These are phyloP conservation scores for Nicator chloris DNA, from an alignment of 2,113 vertebrate genomes.

Conservation along the genomic window DNA sequence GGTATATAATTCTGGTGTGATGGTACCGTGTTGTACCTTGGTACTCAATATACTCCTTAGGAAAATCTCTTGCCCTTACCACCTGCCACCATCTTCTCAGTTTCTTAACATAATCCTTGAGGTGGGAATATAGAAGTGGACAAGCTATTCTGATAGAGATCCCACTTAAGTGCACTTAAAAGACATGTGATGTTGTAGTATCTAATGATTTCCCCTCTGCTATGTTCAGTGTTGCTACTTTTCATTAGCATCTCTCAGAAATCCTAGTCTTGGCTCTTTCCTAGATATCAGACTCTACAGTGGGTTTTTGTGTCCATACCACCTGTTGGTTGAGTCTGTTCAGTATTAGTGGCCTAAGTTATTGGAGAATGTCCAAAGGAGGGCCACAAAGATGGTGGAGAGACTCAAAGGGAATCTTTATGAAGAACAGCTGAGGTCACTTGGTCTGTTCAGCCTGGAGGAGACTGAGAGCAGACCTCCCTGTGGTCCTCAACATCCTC, in stretches of 20 bases:
- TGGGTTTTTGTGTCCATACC: background rate
- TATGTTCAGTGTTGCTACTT: background rate
- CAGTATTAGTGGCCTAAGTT: background rate
- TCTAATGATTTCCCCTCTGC: background rate
- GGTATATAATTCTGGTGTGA: background rate
- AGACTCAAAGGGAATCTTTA: background rate
- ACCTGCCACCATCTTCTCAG: background rate
- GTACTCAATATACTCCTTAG: background rate
- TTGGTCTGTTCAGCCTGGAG: background rate
- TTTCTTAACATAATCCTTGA: background rate
- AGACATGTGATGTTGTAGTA: background rate
- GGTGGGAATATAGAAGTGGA: background rate
- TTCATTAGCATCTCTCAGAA: background rate
- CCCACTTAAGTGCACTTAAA: background rate
- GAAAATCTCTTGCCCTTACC: background rate
- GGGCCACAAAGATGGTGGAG: background rate
- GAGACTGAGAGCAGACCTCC: background rate
- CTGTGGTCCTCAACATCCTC: no score
- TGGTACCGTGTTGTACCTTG: background rate
- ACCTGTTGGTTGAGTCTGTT: rapidly evolving
- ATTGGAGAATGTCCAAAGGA: background rate
- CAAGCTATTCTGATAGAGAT: background rate
- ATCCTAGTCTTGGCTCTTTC: background rate
- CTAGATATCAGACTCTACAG: background rate
- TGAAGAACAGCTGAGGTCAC: background rate